Evolutionary conservation across 2,888 invertebrate species (phyloP).

Genomic region (Hypercompe scribonia): DNA sequence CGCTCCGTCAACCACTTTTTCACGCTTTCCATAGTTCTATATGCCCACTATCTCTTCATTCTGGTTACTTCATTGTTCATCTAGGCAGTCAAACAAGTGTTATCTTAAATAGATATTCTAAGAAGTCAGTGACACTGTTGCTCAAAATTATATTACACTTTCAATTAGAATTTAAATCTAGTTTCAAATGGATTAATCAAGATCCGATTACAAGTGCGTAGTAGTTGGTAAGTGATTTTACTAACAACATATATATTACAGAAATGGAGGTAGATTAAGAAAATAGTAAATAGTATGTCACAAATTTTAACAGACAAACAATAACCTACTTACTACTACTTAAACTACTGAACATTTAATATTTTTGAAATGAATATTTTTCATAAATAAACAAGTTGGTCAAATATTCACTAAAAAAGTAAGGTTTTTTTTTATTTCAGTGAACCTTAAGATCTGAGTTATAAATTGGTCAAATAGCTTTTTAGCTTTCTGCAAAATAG

Average conservation of each 20-base stretch:
- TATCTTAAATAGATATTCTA: neutral
- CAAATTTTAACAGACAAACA: neutral
- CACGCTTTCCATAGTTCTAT: conserved; percentile 68
- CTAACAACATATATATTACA: too few relatives aligned
- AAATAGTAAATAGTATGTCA: neutral
- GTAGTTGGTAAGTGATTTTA: neutral
- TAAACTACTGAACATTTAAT: too few relatives aligned
- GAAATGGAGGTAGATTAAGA: too few relatives aligned
- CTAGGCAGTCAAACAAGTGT: conserved; percentile 1
- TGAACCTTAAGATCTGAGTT: neutral
- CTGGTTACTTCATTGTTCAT: neutral
- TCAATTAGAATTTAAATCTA: neutral
- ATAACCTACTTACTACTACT: neutral
- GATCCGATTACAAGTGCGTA: neutral
- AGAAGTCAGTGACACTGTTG: neutral
- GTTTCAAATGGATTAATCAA: neutral
- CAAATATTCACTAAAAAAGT: too few relatives aligned
- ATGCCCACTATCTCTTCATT: conserved; percentile 3
- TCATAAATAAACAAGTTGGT: too few relatives aligned
- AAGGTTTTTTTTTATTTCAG: too few relatives aligned
- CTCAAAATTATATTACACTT: too few relatives aligned
- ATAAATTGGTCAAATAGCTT: neutral
- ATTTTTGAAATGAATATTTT: too few relatives aligned
- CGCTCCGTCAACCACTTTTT: conserved; percentile 73
- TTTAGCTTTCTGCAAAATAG: too few relatives aligned